Base-by-base conservation (phyloP, 2,797 vertebrate species). In the Tapirus indicus region DNA sequence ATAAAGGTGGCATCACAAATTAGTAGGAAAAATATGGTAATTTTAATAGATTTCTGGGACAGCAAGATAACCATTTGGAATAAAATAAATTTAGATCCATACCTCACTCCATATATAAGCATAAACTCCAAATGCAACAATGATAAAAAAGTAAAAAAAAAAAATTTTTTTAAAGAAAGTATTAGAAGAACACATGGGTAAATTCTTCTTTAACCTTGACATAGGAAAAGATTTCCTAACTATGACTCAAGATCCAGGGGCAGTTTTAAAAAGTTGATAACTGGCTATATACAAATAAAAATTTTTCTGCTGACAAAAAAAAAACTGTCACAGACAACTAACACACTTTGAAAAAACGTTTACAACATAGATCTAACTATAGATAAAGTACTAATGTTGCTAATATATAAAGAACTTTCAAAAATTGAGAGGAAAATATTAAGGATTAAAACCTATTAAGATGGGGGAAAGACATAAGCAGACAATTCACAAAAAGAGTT, bases 271-370 rank as follows among this genome's bases (percentile, higher is more conserved):
- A 66, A 78, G 62, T 10, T 64, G 38, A 47, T 88, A 62, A 84
- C 7, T 83, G 20, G 12, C n/a, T 49, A 58, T 52, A 49, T 47
- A 44, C 93, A 94, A 83, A 32, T 82, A 60, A 69, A 64, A 75
- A 32, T 60, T 88, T 75, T 66, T 21, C 25, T 47, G 3, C 12
- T 84, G 32, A 29, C 17, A 44, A 85, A 88, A 91, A 88, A 91
- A 86, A 64, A 74, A 69, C 68, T 17, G 25, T 60, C 54, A 93
- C 94, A 93, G 29, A 77, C 23, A 68, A 38, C n/a, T 72, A 21
- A 92, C 25, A 92, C 77, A 82, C 21, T 85, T 74, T 32, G 27
- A 77, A 44, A 89, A 95, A 85, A 14, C 78, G 7, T 79, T 89
- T 85, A 2, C n/a, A 82, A 69, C 58, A n/a, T 60, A 78, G 21